phyloP scores from a whole-genome alignment of 2,113 vertebrate genomes.

The Gymnorhina tibicen region DNA sequence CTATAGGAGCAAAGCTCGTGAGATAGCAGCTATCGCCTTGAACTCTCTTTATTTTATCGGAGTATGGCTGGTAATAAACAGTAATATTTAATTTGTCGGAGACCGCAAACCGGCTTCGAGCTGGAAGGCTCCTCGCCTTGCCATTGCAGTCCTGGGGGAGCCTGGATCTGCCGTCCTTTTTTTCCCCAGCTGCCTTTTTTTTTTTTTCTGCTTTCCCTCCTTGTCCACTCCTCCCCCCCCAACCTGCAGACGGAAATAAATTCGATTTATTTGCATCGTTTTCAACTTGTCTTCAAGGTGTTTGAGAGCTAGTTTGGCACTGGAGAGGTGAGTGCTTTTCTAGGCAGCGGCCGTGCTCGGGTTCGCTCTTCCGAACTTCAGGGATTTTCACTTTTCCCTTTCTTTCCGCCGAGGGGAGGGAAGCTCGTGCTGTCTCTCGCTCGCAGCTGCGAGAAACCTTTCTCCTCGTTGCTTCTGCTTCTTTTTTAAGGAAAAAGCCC shows the following conservation, averaged over 20 bases:
- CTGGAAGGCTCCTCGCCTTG: conserved; percentile 59
- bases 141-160: background rate
- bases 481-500: accelerated
- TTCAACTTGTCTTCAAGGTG: conserved; percentile 50
- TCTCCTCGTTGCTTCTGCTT: background rate
- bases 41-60: conserved; percentile 80
- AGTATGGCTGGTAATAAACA: conserved; percentile 78
- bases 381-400: background rate
- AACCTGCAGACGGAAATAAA: conserved; percentile 64
- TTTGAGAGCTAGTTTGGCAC: conserved; percentile 51
- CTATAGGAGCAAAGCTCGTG: conserved; percentile 80
- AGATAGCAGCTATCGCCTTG: conserved; percentile 72
- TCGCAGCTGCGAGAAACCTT: background rate
- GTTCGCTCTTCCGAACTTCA: conserved; percentile 13
- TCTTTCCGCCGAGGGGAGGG: background rate
- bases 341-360: background rate
- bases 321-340: conserved; percentile 71
- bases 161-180: background rate
- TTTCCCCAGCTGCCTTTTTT: background rate
- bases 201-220: background rate
- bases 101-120: conserved; percentile 66
- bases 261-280: conserved; percentile 53
- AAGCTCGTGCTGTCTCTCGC: background rate
- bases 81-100: conserved; percentile 79
- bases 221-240: background rate